These are phyloP conservation scores for Charina bottae DNA, from an alignment of 2,113 vertebrate genomes.

Conservation along the genomic window DNA sequence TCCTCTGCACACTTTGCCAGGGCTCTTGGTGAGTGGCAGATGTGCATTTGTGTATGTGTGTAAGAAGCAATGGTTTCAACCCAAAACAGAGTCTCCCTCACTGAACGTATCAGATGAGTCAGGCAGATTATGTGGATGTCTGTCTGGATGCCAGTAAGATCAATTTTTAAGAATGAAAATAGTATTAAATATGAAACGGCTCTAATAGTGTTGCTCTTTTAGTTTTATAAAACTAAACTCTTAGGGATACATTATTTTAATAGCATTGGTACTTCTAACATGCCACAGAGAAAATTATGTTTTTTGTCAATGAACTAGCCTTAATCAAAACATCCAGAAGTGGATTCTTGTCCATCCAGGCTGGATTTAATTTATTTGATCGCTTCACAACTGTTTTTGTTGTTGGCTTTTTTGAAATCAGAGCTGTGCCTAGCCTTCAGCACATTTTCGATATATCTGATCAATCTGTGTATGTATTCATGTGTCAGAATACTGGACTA, in stretches of 20 bases:
- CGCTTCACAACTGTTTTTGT: conserved; percentile 39
- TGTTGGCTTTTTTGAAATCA: conserved; percentile 40
- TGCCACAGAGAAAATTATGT: background rate
- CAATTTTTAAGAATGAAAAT: too few species aligned
- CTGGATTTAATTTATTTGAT: conserved; percentile 54
- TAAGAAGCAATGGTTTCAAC: too few species aligned
- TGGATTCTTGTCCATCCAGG: conserved; percentile 43
- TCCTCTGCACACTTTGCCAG: too few species aligned
- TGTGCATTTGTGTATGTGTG: too few species aligned
- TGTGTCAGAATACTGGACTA: conserved; percentile 42
- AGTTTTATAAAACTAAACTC: background rate
- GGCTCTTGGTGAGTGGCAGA: too few species aligned
- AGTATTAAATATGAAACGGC: too few species aligned
- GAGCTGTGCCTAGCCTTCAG: conserved; percentile 40
- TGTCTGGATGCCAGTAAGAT: too few species aligned
- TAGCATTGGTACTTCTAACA: background rate
- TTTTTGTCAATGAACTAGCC: conserved; percentile 28
- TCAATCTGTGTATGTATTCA: background rate
- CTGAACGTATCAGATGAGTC: too few species aligned
- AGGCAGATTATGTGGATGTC: too few species aligned
- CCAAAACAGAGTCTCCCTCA: too few species aligned
- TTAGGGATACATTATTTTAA: background rate
- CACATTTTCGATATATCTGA: conserved; percentile 38
- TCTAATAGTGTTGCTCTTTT: background rate
- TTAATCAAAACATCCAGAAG: conserved; percentile 27